Evolutionary conservation across 1,140 invertebrate species (phyloP).

Genomic region (Samia ricini): DNA sequence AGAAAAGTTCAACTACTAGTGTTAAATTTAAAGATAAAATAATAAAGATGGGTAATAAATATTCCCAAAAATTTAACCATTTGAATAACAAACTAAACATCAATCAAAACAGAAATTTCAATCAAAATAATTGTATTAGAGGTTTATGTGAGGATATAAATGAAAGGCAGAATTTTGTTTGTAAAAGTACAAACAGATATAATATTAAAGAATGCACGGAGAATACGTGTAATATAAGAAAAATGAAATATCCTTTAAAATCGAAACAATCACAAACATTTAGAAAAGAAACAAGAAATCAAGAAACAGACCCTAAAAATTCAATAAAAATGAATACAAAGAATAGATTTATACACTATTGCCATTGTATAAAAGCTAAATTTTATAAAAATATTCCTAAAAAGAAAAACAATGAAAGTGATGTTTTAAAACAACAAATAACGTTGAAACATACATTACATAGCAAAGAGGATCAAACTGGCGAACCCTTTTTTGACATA

Average conservation of each 20-base stretch:
- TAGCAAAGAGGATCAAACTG: conserved; percentile 21
- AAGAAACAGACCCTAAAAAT: background rate
- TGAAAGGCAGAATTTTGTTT: background rate
- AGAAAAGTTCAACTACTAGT: background rate
- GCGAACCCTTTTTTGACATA: conserved; percentile 38
- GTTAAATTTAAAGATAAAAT: conserved; percentile 17
- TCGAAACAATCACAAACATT: background rate
- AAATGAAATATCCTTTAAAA: conserved; percentile 3
- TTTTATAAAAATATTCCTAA: background rate
- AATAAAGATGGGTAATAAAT: conserved; percentile 9
- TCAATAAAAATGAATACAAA: no score
- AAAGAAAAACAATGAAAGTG: background rate
- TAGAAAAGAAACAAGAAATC: background rate
- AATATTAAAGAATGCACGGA: conserved; percentile 10
- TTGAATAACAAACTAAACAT: background rate
- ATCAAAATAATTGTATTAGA: background rate
- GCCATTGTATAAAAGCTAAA: background rate
- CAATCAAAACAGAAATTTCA: background rate
- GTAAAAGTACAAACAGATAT: conserved; percentile 5
- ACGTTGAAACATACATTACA: background rate
- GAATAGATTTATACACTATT: background rate
- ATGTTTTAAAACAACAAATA: background rate
- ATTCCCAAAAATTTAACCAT: conserved; percentile 15
- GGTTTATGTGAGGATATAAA: background rate
- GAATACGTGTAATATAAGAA: conserved; percentile 2